Base-by-base conservation (phyloP, 2,888 invertebrate genomes). In the Tipula unca region DNA sequence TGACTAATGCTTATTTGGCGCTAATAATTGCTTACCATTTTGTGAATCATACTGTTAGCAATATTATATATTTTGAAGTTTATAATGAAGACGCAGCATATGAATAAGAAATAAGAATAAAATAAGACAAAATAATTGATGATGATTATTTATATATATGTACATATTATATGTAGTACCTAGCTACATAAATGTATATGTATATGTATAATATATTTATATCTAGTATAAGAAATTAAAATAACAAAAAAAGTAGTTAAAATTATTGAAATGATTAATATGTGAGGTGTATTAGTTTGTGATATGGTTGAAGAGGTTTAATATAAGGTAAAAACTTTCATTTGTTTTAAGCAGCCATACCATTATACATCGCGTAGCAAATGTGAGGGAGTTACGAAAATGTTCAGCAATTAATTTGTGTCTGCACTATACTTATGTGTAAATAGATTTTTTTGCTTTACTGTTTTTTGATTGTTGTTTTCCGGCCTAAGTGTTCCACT, bases 101-200 rank as follows among this genome's bases (percentile, higher is more conserved):
- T 6, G 32, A 6, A 69, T 69, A 69, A 69, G 69, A 69, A 25
- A 25, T 25, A 25, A 69, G 69, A 69, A 69, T 69, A 10, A 69
- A 69, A 69, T 69, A 69, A 69, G 69, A 69, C 69, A 69, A 69
- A 69, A 69, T 69, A 69, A 69, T 69, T 69, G 69, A 69, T 69
- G 25, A 25, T 69, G 69, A 69, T 69, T 69, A 25, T 69, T 20
- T 69, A 39, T 39, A 5, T 39, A 39, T 10, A 5, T 10, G 1
- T 39, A 32, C 32, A 5, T 3, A 5, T 32, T n/a, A n/a, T n/a
- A n/a, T n/a, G n/a, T n/a, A n/a, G n/a, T n/a, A n/a, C n/a, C n/a
- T n/a, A n/a, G n/a, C n/a, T n/a, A n/a, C n/a, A n/a, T n/a, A n/a
- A n/a, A n/a, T n/a, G n/a, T n/a, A n/a, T n/a, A n/a, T n/a, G n/a